These are phyloP conservation scores for Oceanodroma leucorhoa DNA, from an alignment of 2,797 vertebrate species.

Conservation along the genomic window DNA sequence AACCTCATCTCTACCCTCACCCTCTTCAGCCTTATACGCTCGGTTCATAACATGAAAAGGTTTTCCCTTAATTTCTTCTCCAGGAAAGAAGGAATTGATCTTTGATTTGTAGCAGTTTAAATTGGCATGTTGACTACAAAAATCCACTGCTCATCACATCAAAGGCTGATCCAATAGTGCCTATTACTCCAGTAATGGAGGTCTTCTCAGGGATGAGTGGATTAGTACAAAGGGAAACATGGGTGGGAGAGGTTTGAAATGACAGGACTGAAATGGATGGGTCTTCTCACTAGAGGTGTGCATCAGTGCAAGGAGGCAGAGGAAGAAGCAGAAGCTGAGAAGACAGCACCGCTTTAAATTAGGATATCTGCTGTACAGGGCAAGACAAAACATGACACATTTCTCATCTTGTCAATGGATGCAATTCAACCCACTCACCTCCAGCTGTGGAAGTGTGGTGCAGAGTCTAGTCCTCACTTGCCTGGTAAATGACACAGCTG, in stretches of 20 bases:
- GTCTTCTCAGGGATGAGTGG: neutral
- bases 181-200: neutral
- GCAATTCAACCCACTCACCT: neutral
- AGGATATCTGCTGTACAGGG: neutral
- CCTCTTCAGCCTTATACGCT: neutral
- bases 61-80: neutral
- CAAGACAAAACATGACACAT: neutral
- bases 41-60: neutral
- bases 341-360: fast-evolving
- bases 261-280: neutral
- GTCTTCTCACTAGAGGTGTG: neutral
- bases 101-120: neutral
- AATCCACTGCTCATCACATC: neutral
- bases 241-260: neutral
- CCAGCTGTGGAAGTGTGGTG: neutral
- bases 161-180: neutral
- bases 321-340: neutral
- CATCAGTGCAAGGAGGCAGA: neutral
- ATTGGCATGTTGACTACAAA: neutral
- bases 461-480: neutral
- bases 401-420: neutral
- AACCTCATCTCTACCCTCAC: neutral
- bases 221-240: neutral
- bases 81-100: neutral
- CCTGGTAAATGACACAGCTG: neutral